Percentiles rank a stretch among this genome's conserved stretches.
Evolutionary conservation across 1,140 invertebrate genomes (phyloP).

Genomic region (Bombus pascuorum): DNA sequence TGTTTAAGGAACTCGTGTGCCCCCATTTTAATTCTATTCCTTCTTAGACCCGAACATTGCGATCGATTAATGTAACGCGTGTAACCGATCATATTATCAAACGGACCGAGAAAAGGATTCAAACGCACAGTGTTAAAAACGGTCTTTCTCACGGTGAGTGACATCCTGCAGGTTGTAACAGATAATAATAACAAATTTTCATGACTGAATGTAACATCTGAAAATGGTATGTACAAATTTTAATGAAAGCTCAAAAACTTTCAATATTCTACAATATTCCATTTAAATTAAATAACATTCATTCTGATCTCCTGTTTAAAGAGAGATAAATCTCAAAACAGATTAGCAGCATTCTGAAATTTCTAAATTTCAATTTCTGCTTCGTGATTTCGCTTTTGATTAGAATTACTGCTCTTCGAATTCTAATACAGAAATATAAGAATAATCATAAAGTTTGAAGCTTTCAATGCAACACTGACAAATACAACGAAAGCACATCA

Average conservation of each 20-base stretch:
- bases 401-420: neutral
- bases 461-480: neutral
- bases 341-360: neutral
- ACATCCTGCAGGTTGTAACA: neutral
- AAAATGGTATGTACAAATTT: neutral
- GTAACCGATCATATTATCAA: conserved; percentile 17
- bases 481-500: neutral
- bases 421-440: neutral
- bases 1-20: conserved; percentile 72
- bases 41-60: conserved; percentile 5
- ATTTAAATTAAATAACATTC: neutral
- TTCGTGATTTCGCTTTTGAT: neutral
- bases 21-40: conserved; percentile 49
- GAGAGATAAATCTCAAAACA: neutral
- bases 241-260: neutral
- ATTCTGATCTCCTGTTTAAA: neutral
- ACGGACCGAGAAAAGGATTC: conserved; percentile 54
- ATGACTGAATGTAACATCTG: neutral
- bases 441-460: neutral
- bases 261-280: neutral
- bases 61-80: conserved; percentile 61
- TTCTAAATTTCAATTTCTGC: neutral
- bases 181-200: neutral
- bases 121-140: conserved; percentile 35
- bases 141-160: conserved; percentile 63